Conservation (phyloP, 1,140 invertebrate species). For the Daktulosphaira vitifoliae region DNA sequence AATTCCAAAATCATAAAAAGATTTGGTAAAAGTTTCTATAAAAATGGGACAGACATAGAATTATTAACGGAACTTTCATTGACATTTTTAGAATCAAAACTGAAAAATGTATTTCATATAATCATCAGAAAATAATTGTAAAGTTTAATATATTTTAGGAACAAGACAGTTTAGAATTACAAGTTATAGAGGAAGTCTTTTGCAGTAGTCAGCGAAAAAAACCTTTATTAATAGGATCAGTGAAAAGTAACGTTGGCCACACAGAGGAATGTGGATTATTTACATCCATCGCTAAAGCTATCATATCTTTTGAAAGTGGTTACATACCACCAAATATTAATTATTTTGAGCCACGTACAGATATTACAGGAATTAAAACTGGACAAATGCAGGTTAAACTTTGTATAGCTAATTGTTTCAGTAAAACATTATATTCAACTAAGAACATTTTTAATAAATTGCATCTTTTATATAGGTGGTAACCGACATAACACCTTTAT, state of each 20-base stretch:
- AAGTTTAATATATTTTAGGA: too few relatives aligned
- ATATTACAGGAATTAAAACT: conserved; percentile 49
- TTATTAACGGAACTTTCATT: too few relatives aligned
- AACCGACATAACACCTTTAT: conserved; percentile 46
- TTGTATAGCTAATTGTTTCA: too few relatives aligned
- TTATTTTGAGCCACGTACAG: conserved; percentile 41
- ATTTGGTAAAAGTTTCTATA: too few relatives aligned
- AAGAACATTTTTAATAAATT: neutral
- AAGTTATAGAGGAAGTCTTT: conserved; percentile 36
- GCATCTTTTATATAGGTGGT: conserved; percentile 45
- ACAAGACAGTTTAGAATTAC: conserved; percentile 38
- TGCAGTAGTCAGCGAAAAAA: conserved; percentile 35
- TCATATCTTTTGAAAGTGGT: conserved; percentile 38
- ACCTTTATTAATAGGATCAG: conserved; percentile 63
- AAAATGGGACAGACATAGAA: too few relatives aligned
- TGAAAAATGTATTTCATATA: too few relatives aligned
- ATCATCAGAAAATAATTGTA: too few relatives aligned
- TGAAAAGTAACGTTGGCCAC: conserved; percentile 71
- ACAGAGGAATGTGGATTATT: conserved; percentile 58
- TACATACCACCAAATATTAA: conserved; percentile 40
- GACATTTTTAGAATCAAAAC: too few relatives aligned
- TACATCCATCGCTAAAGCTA: conserved; percentile 51
- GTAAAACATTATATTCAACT: conserved; percentile 1
- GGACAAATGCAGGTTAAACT: conserved; percentile 44
- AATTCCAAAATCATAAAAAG: too few relatives aligned